Base-by-base conservation (phyloP, 37 sponge, comb jelly and placozoan species). In the Ianthella basta region DNA sequence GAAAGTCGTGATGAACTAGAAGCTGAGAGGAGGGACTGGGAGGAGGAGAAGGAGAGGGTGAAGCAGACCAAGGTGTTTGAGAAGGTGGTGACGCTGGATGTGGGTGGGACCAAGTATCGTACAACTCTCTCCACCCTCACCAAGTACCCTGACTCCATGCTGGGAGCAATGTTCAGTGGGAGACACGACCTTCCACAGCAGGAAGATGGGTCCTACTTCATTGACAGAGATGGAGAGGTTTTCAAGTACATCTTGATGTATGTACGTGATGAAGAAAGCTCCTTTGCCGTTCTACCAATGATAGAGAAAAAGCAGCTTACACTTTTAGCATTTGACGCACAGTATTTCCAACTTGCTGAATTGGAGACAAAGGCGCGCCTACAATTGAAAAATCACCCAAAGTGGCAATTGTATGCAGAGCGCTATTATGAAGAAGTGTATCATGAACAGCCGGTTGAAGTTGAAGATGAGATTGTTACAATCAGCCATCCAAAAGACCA, bases 161-260 rank as follows among this genome's bases (percentile, higher is more conserved):
- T 80, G 40, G 81, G 61, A 34, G 35, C 81, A 56, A 80, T 80
- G 81, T 80, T 80, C 20, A 80, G 81, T 56, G 81, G 81, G 20
- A 55, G 81, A 14, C 61, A 60, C 57, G 56, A 33, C 10, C 73
- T 72, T 72, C 20, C 13, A 33, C 73, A 72, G 73, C 73, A 72
- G 30, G 59, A 55, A 55, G 81, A 80, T 30, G 81, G 81, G 13
- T 60, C 61, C 13, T 80, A 80, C 81, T 80, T 80, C n/a, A 80
- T 80, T 30, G 81, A 80, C 37, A 25, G 81, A 35, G 81, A 80
- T 72, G 73, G 73, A 40, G 73, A 72, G 20, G 19, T 19, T 20
- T 72, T 72, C 73, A 72, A 30, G 12, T 34, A 72, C 19, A 37
- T 72, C 14, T 21, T 72, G 12, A 30, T 30, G 12, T 72, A 72